Percentiles rank a stretch among this genome's conserved stretches.
phyloP scores from a whole-genome alignment of 2,797 vertebrate species.

The Pseudocheirus occidentalis region DNA sequence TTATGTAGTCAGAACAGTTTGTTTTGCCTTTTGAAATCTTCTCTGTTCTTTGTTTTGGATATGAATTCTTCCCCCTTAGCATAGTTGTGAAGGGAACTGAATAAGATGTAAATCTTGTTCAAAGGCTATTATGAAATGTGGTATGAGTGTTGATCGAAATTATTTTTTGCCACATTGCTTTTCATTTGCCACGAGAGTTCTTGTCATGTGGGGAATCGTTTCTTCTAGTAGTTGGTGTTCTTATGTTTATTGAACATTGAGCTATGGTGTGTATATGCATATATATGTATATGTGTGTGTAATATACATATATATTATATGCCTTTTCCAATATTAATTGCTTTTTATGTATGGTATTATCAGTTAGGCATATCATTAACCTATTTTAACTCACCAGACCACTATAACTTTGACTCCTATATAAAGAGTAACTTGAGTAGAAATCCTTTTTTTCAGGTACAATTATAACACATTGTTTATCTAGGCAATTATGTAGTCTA shows the following conservation, averaged over 20 bases:
- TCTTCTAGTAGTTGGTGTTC: not conserved
- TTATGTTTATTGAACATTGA: not conserved
- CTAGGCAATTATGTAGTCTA: conserved; percentile 31
- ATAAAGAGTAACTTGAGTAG: not conserved
- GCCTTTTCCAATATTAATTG: not conserved
- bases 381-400: not conserved
- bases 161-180: not conserved
- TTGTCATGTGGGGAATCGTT: not conserved
- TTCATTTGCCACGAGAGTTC: not conserved
- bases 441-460: not conserved
- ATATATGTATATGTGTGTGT: too few relatives aligned
- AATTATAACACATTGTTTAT: not conserved
- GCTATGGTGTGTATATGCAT: not conserved
- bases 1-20: not conserved
- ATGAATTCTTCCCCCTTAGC: not conserved
- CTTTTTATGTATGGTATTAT: not conserved
- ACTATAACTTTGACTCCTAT: not conserved
- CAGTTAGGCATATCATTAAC: not conserved
- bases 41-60: not conserved
- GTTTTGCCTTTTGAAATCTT: not conserved
- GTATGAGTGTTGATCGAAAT: not conserved
- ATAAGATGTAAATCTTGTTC: not conserved
- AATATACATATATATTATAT: too few relatives aligned
- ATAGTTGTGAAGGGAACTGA: not conserved
- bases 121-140: not conserved